Percentiles rank a stretch among this genome's conserved stretches.
phyloP scores from a whole-genome alignment of 2,797 vertebrate species.

The Craterocephalus amniculus region DNA sequence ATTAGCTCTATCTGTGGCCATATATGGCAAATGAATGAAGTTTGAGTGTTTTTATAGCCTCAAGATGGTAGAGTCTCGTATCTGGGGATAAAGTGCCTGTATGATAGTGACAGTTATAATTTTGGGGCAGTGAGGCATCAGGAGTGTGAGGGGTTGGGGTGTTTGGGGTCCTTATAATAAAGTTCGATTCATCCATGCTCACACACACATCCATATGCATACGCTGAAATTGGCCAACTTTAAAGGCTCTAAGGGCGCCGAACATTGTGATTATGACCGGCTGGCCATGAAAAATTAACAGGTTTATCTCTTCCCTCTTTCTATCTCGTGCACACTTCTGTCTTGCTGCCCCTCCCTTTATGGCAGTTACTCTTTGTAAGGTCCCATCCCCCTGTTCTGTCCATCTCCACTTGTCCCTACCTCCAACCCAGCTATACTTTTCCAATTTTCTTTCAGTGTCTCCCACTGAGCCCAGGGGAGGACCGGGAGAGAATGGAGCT shows the following conservation, averaged over 20 bases:
- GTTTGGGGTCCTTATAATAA: constrained; percentile 68
- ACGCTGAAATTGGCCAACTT: constrained; percentile 71
- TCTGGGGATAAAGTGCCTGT: constrained; percentile 74
- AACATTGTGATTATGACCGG: constrained; percentile 79
- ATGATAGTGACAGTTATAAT: constrained; percentile 76
- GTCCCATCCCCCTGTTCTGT: constrained; percentile 58
- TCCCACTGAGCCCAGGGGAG: constrained; percentile 78
- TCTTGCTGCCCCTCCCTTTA: constrained; percentile 65
- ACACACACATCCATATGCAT: constrained; percentile 37
- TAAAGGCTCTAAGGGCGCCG: constrained; percentile 78
- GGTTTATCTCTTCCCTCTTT: constrained; percentile 79
- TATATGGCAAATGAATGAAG: constrained; percentile 72
- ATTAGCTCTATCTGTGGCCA: constrained; percentile 72
- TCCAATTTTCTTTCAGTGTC: constrained; percentile 81
- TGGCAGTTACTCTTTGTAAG: constrained; percentile 61
- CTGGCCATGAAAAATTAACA: constrained; percentile 85
- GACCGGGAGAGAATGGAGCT: constrained; percentile 75
- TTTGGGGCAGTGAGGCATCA: constrained; percentile 68
- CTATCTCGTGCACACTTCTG: constrained; percentile 34
- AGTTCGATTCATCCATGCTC: constrained; percentile 66
- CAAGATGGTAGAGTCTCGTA: constrained; percentile 62
- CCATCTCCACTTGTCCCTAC: constrained; percentile 73
- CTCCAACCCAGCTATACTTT: constrained; percentile 78
- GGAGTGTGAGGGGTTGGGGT: constrained; percentile 48
- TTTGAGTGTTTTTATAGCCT: constrained; percentile 74